phyloP scores from a whole-genome alignment of 2,888 invertebrate species.

The Agrenia bidenticulata region DNA sequence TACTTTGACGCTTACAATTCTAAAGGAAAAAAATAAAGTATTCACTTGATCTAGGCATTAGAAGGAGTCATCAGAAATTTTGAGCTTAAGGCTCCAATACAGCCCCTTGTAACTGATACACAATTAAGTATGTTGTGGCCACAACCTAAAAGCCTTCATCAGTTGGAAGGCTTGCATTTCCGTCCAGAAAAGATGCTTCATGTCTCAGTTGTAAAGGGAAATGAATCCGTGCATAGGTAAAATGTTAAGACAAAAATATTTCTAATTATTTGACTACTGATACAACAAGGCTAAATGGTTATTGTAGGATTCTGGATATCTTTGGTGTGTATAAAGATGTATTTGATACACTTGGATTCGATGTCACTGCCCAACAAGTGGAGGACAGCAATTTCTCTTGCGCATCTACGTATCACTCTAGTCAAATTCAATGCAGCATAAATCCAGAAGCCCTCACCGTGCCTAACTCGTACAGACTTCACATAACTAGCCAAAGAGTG shows the following conservation, averaged over 20 bases:
- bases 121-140: constrained; percentile 63
- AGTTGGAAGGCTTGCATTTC: constrained; percentile 60
- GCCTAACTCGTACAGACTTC: constrained; percentile 60
- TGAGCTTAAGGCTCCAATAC: constrained; percentile 54
- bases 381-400: constrained; percentile 45
- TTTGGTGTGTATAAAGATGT: constrained; percentile 61
- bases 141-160: constrained; percentile 62
- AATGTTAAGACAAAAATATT: neutral
- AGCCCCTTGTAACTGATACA: constrained; percentile 57
- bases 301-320: constrained; percentile 58
- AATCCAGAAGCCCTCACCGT: constrained; percentile 59
- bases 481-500: constrained; percentile 60
- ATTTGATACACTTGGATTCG: constrained; percentile 58
- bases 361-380: constrained; percentile 56
- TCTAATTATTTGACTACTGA: neutral
- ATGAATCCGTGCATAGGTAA: constrained; percentile 54
- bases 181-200: constrained; percentile 58
- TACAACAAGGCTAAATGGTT: constrained; percentile 5
- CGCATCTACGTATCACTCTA: constrained; percentile 51
- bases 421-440: constrained; percentile 61
- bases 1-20: neutral
- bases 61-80: constrained; percentile 51
- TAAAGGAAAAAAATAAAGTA: neutral
- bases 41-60: constrained; percentile 29
- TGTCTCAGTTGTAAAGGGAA: constrained; percentile 57